Evolutionary conservation across 2,888 invertebrate genomes (phyloP).

Genomic region (Acheta domesticus): DNA sequence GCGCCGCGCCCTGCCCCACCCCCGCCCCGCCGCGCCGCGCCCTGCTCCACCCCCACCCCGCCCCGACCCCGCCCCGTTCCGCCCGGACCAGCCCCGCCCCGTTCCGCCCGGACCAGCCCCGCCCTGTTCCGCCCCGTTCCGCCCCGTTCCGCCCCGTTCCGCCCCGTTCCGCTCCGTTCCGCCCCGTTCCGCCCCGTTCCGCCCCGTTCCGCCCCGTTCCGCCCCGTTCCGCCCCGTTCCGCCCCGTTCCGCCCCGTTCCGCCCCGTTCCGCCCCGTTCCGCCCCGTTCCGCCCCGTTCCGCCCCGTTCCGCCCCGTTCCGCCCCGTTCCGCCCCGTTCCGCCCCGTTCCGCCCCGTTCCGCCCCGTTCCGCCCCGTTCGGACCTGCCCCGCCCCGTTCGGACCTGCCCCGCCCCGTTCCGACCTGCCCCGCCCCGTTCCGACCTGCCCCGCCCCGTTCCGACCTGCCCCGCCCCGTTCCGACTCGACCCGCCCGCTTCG

Average conservation of each 20-base stretch:
- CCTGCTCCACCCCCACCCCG: too few species aligned
- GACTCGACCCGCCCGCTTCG: background rate
- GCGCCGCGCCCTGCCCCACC: too few species aligned
- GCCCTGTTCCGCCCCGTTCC: too few species aligned
- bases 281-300: background rate
- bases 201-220: background rate
- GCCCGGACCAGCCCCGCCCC: too few species aligned
- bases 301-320: background rate
- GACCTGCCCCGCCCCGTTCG: background rate
- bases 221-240: background rate
- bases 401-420: background rate
- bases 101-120: too few species aligned
- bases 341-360: background rate
- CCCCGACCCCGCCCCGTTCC: too few species aligned
- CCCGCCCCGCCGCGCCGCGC: too few species aligned
- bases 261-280: background rate
- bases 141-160: too few species aligned
- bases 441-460: background rate
- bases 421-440: background rate
- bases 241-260: background rate
- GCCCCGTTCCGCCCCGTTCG: background rate
- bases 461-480: background rate
- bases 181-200: background rate
- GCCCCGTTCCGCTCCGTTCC: too few species aligned
- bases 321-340: background rate